phyloP scores from a whole-genome alignment of 2,888 invertebrate genomes.

The Pherbina coryleti region DNA sequence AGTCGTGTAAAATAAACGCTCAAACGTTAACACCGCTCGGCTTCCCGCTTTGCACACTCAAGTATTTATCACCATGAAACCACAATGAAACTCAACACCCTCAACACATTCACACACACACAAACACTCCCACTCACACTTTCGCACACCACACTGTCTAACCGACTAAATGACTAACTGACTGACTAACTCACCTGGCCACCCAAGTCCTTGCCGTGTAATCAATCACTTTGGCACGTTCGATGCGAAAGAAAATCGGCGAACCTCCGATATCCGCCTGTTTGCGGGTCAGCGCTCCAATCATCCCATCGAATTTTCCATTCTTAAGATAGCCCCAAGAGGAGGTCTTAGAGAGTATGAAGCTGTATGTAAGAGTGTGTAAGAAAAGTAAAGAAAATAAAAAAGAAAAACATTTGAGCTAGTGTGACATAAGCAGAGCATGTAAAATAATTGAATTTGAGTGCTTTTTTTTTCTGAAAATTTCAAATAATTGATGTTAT shows the following conservation, averaged over 20 bases:
- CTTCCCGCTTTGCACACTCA: background rate
- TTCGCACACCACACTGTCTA: background rate
- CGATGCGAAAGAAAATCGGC: slow-evolving; percentile 76
- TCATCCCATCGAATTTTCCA: slow-evolving; percentile 77
- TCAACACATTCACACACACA: slow-evolving; percentile 16
- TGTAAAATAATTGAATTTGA: slow-evolving; percentile 22
- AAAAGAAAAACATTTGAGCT: background rate
- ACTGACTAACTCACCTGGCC: slow-evolving; percentile 70
- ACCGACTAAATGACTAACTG: background rate
- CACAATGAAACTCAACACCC: slow-evolving; percentile 22
- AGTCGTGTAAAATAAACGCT: background rate
- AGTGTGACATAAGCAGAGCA: background rate
- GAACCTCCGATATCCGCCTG: slow-evolving; percentile 78
- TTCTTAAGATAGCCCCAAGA: slow-evolving; percentile 76
- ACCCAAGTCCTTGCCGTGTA: slow-evolving; percentile 76
- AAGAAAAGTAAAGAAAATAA: background rate
- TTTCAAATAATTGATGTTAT: slow-evolving; percentile 9
- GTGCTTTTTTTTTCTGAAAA: background rate
- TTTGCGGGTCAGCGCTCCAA: slow-evolving; percentile 73
- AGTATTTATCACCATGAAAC: background rate
- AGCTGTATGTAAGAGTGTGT: slow-evolving; percentile 47
- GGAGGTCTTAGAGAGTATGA: slow-evolving; percentile 66
- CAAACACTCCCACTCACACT: background rate
- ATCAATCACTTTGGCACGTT: slow-evolving; percentile 73
- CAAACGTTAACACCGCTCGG: background rate